Base-by-base conservation (phyloP, 2,888 invertebrate species). In the Synergus japonicus region DNA sequence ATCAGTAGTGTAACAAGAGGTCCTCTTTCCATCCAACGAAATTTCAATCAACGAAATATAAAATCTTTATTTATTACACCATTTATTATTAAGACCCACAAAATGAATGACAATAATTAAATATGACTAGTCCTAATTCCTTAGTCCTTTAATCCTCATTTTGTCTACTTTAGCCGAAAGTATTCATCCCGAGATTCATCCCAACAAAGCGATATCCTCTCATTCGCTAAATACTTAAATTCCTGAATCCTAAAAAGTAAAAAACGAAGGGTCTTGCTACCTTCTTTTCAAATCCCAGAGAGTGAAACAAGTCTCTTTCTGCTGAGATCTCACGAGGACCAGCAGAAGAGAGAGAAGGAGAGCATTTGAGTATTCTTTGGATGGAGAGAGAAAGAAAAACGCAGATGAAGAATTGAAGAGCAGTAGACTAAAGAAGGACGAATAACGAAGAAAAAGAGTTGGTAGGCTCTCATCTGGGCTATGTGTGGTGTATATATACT, bases 371-470 rank as follows among this genome's bases (percentile, higher is more conserved):
- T 22, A 60, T 60, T 54, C 54, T 54, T n/a, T 54, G 54, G 54
- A n/a, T 54, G 18, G 46, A 69, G 15, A 49, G 22, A 73, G 58
- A 66, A 22, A 18, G 58, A 54, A 9, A 43, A 58, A 58, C 13
- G 43, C 29, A 73, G 73, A 37, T n/a, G 73, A 54, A 73, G 73
- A 73, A 49, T 46, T 54, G 73, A 54, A 37, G 67, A 63, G 76
- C 54, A 73, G 49, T 49, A 73, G 54, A 54, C 54, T 73, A 54
- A 46, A 69, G 67, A 69, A 69, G 49, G 54, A 73, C 37, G 73
- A 73, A 76, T 12, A 65, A 54, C 58, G 46, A 60, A 78, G 78
- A 81, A 82, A 79, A 80, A 81, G 84, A 85, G 78, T 79, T 79
- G 18, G 43, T 60, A 67, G 66, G 66, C 66, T 29, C 73, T 73